Base-by-base conservation (phyloP, 2,888 invertebrate species). In the Thereva unica region DNA sequence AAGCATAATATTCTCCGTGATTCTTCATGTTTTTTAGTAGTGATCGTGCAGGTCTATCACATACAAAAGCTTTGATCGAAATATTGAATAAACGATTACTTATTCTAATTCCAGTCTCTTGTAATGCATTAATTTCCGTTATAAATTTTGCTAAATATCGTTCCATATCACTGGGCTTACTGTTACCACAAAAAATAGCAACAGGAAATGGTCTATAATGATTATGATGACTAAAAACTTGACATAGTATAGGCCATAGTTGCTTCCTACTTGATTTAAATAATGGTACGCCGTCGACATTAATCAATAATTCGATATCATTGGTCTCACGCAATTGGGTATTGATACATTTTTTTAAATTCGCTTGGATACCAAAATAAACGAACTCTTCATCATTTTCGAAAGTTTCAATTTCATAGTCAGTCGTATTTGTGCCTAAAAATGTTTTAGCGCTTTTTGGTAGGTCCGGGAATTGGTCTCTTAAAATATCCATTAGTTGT, bases 11-110 rank as follows among this genome's bases (percentile, higher is more conserved):
- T 42, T 3, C 42, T 42, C 9, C 42, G 9, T 42, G 42, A 42
- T 42, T 42, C 9, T 42, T 42, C 9, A 42, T 42, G 42, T 3
- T 8, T 42, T 42, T 42, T 7, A 42, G 42, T 42, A 42, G 9
- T 42, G 42, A 42, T 42, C 42, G 42, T 42, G 42, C 42, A 42
- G 42, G 42, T 9, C 42, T 42, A 42, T 42, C 42, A 42, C 42
- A 42, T 9, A 42, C 42, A 42, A 42, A 42, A 8, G 8, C 42
- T 42, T 42, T 42, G 9, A 42, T 42, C 1, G 42, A 9, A 42
- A 42, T 42, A 42, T 42, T 42, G 42, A 42, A 42, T 7, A 42
- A 42, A 42, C 9, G 42, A 42, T 42, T 42, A 42, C 9, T 42
- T 42, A 42, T 42, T 42, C 2, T 42, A 9, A 42, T 42, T 42